These are phyloP conservation scores for Cyrtonyx montezumae DNA, from an alignment of 2,113 vertebrate genomes.

Conservation along the genomic window DNA sequence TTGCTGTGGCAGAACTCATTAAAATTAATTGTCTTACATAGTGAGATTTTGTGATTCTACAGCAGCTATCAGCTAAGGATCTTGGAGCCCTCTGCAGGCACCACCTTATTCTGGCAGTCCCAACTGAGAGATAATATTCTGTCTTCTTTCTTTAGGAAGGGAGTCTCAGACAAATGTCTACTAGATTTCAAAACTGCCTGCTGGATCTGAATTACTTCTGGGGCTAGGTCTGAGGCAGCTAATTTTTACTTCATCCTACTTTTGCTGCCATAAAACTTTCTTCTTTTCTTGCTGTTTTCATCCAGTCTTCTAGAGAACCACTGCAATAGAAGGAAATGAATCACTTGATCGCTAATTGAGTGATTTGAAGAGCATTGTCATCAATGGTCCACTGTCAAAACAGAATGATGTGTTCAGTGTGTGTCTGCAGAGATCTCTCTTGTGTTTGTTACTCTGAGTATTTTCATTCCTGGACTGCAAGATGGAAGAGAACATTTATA, in stretches of 20 bases:
- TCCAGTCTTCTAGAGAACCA: background rate
- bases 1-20: background rate
- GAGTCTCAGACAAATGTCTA: background rate
- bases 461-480: background rate
- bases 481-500: background rate
- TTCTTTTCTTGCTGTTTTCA: background rate
- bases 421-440: background rate
- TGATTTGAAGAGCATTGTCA: background rate
- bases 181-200: background rate
- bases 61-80: slow-evolving; percentile 3
- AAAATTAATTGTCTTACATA: slow-evolving; percentile 1
- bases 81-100: slow-evolving; percentile 45
- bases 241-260: background rate
- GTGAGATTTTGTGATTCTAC: background rate
- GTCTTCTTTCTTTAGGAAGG: background rate
- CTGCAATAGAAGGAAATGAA: background rate
- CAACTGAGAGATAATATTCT: background rate
- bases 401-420: background rate
- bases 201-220: background rate
- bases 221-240: background rate
- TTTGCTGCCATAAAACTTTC: background rate
- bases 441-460: background rate
- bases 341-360: background rate
- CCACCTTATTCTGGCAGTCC: background rate
- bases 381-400: background rate